Evolutionary conservation across 2,797 vertebrate species (phyloP).

Genomic region (Manis crassicaudata): DNA sequence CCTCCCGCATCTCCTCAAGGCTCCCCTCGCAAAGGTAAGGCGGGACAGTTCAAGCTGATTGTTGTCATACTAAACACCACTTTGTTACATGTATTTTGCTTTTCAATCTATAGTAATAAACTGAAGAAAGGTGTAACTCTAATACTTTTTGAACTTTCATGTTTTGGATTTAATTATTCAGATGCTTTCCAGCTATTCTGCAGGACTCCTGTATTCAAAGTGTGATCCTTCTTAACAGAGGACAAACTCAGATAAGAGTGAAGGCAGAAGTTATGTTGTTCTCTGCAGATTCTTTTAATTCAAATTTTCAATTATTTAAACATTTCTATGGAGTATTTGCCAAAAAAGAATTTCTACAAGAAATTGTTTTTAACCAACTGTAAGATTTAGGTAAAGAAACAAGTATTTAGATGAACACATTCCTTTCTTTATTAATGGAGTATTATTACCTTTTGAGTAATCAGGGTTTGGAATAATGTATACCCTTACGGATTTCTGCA

Average conservation of each 20-base stretch:
- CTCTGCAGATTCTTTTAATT: background rate
- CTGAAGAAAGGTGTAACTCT: background rate
- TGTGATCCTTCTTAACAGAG: background rate
- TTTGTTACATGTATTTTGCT: background rate
- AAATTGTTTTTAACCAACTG: conserved; percentile 57
- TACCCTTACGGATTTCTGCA: conserved; percentile 5
- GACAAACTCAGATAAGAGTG: background rate
- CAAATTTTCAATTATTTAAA: background rate
- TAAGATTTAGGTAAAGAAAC: background rate
- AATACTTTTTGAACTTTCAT: background rate
- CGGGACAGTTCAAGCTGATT: background rate
- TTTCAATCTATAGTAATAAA: background rate
- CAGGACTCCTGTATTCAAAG: background rate
- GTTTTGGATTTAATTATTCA: conserved; percentile 18
- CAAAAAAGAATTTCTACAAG: conserved; percentile 39
- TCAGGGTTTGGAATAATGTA: conserved; percentile 26
- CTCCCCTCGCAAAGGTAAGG: conserved; percentile 93
- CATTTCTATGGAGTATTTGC: background rate
- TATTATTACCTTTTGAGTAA: conserved; percentile 26
- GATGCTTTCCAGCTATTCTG: background rate
- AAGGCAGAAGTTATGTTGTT: background rate
- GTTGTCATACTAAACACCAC: background rate
- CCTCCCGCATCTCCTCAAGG: conserved; percentile 94
- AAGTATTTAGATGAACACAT: background rate
- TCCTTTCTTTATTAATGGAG: background rate